Conservation (phyloP, 2,797 vertebrate species). For the Artibeus jamaicensis region DNA sequence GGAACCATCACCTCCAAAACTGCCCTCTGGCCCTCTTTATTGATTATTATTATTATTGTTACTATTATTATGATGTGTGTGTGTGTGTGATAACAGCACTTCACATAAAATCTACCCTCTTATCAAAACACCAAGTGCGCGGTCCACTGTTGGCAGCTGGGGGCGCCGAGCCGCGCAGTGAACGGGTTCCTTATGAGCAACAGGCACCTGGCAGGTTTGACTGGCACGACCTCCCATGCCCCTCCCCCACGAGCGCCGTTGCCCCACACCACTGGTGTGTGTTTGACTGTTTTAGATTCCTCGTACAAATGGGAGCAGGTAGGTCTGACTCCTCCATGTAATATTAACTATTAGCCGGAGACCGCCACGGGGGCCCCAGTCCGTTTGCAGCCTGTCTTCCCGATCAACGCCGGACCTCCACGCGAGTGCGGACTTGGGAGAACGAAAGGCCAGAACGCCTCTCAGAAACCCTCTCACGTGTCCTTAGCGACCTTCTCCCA, state of each 20-base stretch:
- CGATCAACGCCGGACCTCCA: fast-evolving
- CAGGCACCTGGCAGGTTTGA: not conserved
- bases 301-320: not conserved
- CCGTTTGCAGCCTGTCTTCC: not conserved
- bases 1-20: not conserved
- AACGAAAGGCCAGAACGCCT: not conserved
- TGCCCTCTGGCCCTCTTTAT: not conserved
- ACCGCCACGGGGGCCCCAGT: not conserved
- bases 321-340: not conserved
- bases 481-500: not conserved
- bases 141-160: not conserved
- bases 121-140: not conserved
- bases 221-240: not conserved
- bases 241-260: no score
- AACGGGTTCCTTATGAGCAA: not conserved
- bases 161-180: not conserved
- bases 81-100: not conserved
- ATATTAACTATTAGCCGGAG: not conserved
- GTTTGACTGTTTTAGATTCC: not conserved
- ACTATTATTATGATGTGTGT: not conserved
- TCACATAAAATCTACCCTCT: not conserved
- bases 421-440: not conserved
- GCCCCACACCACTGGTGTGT: not conserved
- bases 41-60: not conserved
- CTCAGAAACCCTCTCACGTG: not conserved